Conservation (phyloP, 2,888 invertebrate genomes). For the Hemistola chrysoprasaria region DNA sequence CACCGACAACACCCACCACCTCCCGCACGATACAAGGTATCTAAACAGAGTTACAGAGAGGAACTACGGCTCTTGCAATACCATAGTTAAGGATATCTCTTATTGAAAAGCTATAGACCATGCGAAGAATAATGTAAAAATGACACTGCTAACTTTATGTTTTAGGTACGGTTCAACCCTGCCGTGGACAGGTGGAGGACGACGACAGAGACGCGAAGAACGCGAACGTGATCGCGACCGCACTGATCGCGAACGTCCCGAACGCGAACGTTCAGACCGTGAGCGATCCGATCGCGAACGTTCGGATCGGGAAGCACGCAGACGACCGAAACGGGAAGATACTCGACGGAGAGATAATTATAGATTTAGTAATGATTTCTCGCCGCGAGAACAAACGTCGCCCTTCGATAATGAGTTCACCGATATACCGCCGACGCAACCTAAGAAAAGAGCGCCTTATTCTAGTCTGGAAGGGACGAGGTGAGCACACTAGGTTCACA, state of each 20-base stretch:
- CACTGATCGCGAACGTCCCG: conserved; percentile 29
- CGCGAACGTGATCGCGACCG: conserved; percentile 22
- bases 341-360: conserved; percentile 52
- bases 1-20: too few species aligned
- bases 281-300: conserved; percentile 21
- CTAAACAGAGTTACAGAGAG: too few species aligned
- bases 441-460: conserved; percentile 66
- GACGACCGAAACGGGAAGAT: conserved; percentile 47
- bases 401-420: conserved; percentile 85
- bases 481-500: conserved; percentile 29
- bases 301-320: conserved; percentile 41
- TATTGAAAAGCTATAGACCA: too few species aligned
- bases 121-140: too few species aligned
- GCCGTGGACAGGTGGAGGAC: conserved; percentile 54
- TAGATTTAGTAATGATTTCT: conserved; percentile 84
- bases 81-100: too few species aligned
- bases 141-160: too few species aligned
- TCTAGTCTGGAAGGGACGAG: conserved; percentile 67
- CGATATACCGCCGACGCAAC: conserved; percentile 64
- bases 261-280: conserved; percentile 23
- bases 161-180: conserved; percentile 67
- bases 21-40: too few species aligned
- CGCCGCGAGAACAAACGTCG: conserved; percentile 77
- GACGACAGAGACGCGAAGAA: conserved; percentile 47
- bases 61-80: too few species aligned